Conservation (phyloP, 1,140 invertebrate genomes). For the Drosophila funebris region DNA sequence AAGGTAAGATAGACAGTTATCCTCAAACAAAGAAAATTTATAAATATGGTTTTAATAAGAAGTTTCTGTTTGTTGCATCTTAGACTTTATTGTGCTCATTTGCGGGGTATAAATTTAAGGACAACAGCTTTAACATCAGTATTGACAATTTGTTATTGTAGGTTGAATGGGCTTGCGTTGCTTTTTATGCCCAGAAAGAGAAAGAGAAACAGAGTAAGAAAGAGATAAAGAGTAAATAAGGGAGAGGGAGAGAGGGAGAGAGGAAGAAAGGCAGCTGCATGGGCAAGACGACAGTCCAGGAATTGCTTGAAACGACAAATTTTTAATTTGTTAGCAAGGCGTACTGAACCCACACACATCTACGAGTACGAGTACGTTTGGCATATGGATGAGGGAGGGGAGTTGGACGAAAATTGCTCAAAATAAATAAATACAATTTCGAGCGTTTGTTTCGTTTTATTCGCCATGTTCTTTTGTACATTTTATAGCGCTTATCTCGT, state of each 20-base stretch:
- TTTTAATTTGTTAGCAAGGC: conserved; percentile 72
- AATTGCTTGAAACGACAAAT: conserved; percentile 74
- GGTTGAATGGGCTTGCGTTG: conserved; percentile 10
- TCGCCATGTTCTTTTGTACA: conserved; percentile 47
- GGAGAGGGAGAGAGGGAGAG: not conserved
- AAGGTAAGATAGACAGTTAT: too few species aligned
- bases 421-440: conserved; percentile 76
- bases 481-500: conserved; percentile 52
- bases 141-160: not conserved
- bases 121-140: not conserved
- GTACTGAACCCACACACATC: conserved; percentile 43
- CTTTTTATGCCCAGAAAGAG: conserved; percentile 1
- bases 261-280: conserved; percentile 10
- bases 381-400: not conserved
- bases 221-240: not conserved
- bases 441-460: conserved; percentile 48
- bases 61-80: too few species aligned
- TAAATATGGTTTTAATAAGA: too few species aligned
- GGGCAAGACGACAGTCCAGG: conserved; percentile 37
- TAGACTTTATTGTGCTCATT: not conserved
- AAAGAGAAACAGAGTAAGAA: not conserved
- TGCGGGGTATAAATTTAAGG: conserved; percentile 5
- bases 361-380: not conserved
- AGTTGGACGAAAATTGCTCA: conserved; percentile 30
- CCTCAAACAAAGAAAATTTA: too few species aligned